Percentiles rank a stretch among this genome's conserved stretches.
Evolutionary conservation across 2,797 vertebrate species (phyloP).

Genomic region (Novumbra hubbsi): DNA sequence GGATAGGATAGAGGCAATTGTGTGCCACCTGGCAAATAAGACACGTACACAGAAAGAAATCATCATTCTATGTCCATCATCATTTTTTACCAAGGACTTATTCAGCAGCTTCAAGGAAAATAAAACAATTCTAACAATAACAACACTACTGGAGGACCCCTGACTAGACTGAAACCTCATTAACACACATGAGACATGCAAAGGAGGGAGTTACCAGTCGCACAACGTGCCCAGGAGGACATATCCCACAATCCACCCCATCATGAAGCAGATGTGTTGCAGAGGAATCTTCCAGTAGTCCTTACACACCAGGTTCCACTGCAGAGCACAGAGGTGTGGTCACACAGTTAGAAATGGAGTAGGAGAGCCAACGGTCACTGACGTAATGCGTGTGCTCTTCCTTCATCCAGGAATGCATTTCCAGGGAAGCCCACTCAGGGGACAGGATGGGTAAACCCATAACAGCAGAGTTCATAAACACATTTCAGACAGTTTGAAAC

Average conservation of each 20-base stretch:
- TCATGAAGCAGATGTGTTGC: constrained; percentile 82
- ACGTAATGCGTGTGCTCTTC: neutral
- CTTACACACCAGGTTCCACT: constrained; percentile 87
- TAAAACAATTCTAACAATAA: too few relatives aligned
- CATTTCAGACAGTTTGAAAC: neutral
- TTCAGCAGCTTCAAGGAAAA: too few relatives aligned
- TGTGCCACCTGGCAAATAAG: too few relatives aligned
- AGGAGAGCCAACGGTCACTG: neutral
- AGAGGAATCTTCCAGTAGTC: constrained; percentile 84
- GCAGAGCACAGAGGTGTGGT: constrained; percentile 3
- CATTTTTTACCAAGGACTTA: too few relatives aligned
- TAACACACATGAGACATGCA: neutral
- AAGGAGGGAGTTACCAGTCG: constrained; percentile 74
- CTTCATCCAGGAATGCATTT: neutral
- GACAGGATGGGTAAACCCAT: neutral
- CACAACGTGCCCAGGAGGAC: constrained; percentile 76
- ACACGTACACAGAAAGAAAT: too few relatives aligned
- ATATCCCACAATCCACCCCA: constrained; percentile 83
- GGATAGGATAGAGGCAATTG: too few relatives aligned
- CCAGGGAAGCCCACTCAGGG: neutral
- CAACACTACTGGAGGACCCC: too few relatives aligned
- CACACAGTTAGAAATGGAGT: neutral
- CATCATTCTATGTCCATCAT: too few relatives aligned
- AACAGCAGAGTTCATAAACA: neutral
- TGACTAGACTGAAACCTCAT: neutral